These are phyloP conservation scores for Oreotrochilus melanogaster DNA, from an alignment of 2,113 vertebrate species.

Conservation along the genomic window DNA sequence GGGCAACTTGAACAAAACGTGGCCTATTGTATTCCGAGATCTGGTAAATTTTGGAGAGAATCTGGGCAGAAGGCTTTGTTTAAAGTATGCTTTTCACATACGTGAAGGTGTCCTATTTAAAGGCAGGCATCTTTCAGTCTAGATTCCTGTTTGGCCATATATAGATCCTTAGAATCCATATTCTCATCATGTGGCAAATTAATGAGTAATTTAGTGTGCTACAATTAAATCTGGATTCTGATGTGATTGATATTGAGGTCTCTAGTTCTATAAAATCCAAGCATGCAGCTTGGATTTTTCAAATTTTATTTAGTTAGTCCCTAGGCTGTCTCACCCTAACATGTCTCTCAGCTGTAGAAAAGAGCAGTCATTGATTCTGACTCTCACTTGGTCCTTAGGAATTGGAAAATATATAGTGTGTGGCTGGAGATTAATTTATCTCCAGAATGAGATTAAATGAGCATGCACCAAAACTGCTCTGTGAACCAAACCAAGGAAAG, in stretches of 20 bases:
- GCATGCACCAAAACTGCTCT: background rate
- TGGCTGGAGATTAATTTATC: background rate
- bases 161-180: background rate
- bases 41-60: background rate
- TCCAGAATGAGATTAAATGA: background rate
- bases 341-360: background rate
- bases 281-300: background rate
- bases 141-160: background rate
- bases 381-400: background rate
- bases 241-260: background rate
- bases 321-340: background rate
- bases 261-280: background rate
- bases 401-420: background rate
- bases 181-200: background rate
- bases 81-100: background rate
- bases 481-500: background rate
- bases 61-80: background rate
- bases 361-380: background rate
- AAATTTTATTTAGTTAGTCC: background rate
- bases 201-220: background rate
- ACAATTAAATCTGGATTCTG: background rate
- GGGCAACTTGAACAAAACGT: background rate
- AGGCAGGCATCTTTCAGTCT: background rate
- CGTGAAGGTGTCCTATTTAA: background rate
- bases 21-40: background rate